These are phyloP conservation scores for Morelia viridis DNA, from an alignment of 2,797 vertebrate genomes.

Conservation along the genomic window DNA sequence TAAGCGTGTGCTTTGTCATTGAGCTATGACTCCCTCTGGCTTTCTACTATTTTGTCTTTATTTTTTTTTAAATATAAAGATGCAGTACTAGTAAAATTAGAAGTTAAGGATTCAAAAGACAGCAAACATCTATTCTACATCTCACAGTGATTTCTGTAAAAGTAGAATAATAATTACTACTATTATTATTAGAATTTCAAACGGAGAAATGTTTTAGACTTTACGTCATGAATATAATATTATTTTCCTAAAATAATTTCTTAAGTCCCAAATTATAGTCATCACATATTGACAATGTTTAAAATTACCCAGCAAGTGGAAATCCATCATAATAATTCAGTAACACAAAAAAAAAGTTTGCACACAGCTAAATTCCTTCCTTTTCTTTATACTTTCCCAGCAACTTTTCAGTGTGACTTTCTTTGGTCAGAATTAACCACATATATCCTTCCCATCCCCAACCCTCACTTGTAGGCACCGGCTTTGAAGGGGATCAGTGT, in stretches of 20 bases:
- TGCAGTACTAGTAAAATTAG: not conserved
- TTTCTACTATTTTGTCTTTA: not conserved
- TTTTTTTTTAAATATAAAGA: not conserved
- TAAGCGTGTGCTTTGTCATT: not conserved
- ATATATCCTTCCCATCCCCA: not conserved
- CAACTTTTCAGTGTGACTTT: not conserved
- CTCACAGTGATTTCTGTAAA: not conserved
- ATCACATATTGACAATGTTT: not conserved
- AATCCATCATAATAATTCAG: not conserved
- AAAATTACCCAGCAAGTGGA: not conserved
- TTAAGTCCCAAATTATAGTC: not conserved
- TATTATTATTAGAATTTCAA: not conserved
- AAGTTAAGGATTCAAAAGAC: not conserved
- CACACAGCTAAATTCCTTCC: not conserved
- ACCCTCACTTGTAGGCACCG: slow-evolving; percentile 71
- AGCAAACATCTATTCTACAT: not conserved
- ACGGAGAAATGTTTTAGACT: not conserved
- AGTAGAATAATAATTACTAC: not conserved
- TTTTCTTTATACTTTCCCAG: too few species aligned
- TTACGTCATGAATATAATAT: not conserved
- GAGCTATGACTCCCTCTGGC: not conserved
- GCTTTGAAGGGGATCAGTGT: slow-evolving; percentile 92
- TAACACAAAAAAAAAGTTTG: not conserved
- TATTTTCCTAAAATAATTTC: not conserved
- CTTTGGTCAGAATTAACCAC: not conserved